phyloP scores from a whole-genome alignment of 2,797 vertebrate genomes.

The Thripadectes ignobilis region DNA sequence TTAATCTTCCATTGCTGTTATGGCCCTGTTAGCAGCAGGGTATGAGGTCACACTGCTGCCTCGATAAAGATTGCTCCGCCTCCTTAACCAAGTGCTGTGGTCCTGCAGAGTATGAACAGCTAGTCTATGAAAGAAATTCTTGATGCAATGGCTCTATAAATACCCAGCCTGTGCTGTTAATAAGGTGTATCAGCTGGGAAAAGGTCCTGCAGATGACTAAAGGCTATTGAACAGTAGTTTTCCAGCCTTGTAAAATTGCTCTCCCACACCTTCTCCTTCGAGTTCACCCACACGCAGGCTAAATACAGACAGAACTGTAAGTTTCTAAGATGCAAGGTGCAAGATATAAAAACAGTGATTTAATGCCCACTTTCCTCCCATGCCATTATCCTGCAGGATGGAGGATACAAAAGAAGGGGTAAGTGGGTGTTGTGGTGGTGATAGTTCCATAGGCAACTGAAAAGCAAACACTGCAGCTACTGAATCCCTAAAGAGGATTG shows the following conservation, averaged over 20 bases:
- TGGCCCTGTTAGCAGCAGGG: background rate
- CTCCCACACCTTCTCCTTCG: background rate
- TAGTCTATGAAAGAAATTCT: slow-evolving; percentile 20
- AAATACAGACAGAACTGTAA: background rate
- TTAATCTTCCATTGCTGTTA: slow-evolving; percentile 46
- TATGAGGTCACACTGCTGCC: slow-evolving; percentile 22
- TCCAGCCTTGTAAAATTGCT: background rate
- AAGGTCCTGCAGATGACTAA: background rate
- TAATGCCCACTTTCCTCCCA: background rate
- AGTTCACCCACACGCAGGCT: background rate
- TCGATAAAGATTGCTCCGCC: slow-evolving; percentile 31
- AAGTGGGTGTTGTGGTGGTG: background rate
- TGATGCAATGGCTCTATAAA: background rate
- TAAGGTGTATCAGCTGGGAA: background rate
- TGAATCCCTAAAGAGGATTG: background rate
- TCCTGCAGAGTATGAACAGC: slow-evolving; percentile 42
- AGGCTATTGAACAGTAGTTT: background rate
- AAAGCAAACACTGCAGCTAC: background rate
- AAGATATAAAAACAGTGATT: background rate
- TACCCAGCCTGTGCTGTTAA: background rate
- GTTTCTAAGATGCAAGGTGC: background rate
- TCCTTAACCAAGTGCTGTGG: background rate
- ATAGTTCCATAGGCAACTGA: background rate
- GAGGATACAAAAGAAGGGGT: background rate
- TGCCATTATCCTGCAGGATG: background rate